Conservation (phyloP, 1,140 invertebrate genomes). For the Ostrea edulis region DNA sequence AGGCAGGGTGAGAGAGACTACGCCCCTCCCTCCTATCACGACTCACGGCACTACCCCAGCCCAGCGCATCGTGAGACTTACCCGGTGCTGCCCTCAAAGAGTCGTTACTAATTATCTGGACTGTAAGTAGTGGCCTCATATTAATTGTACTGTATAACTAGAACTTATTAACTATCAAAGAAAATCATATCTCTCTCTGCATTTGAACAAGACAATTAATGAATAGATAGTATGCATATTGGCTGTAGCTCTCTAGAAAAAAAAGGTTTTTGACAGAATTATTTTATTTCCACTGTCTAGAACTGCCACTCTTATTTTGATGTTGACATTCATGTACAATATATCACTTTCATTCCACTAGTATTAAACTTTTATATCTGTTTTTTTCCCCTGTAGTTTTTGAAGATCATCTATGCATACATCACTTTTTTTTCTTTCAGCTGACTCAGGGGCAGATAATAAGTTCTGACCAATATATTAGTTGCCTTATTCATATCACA, state of each 20-base stretch:
- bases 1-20: conserved; percentile 31
- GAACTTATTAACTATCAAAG: background rate
- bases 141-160: background rate
- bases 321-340: background rate
- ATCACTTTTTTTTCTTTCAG: conserved; percentile 23
- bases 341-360: background rate
- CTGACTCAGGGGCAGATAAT: conserved; percentile 23
- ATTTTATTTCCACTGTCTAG: background rate
- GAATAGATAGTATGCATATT: background rate
- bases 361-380: background rate
- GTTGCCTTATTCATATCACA: conserved; percentile 11
- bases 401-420: background rate
- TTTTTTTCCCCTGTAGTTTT: background rate
- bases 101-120: conserved; percentile 14
- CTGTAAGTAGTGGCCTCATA: conserved; percentile 12
- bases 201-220: background rate
- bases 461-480: background rate
- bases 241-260: background rate
- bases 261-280: background rate
- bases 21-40: conserved; percentile 26
- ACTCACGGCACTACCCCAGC: background rate
- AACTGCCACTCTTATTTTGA: background rate
- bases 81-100: conserved; percentile 19
- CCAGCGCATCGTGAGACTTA: background rate
- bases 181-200: background rate